Conservation (phyloP, 2,888 invertebrate genomes). For the Merodon equestris region DNA sequence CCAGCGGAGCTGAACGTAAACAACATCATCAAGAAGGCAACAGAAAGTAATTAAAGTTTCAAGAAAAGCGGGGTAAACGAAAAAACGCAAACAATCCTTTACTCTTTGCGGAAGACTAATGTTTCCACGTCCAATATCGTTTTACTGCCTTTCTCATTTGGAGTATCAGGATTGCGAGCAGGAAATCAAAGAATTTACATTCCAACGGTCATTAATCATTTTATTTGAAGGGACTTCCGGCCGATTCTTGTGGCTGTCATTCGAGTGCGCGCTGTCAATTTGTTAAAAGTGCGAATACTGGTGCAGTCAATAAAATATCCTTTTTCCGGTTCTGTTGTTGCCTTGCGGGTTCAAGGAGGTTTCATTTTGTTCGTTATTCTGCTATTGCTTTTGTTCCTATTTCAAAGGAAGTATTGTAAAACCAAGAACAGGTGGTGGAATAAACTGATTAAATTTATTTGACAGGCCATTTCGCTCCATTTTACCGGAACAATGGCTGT, state of each 20-base stretch:
- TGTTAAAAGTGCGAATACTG: constrained; percentile 53
- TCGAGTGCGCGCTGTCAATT: constrained; percentile 57
- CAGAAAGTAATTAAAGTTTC: constrained; percentile 66
- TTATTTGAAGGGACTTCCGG: constrained; percentile 10
- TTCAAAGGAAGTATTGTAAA: too few species aligned
- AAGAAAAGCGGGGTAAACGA: too few species aligned
- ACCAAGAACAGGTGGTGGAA: constrained; percentile 45
- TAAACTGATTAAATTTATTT: constrained; percentile 57
- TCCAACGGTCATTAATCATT: constrained; percentile 56
- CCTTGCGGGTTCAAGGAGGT: too few species aligned
- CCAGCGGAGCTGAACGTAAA: constrained; percentile 30
- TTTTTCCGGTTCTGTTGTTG: neutral
- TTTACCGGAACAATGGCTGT: neutral
- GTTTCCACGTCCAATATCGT: neutral
- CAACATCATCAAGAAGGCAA: constrained; percentile 60
- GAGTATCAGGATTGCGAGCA: constrained; percentile 29
- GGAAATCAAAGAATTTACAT: constrained; percentile 51
- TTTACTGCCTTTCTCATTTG: constrained; percentile 6
- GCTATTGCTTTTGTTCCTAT: constrained; percentile 5
- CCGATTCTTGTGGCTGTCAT: constrained; percentile 40
- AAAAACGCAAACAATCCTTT: constrained; percentile 20
- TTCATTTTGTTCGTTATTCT: too few species aligned
- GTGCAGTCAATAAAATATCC: constrained; percentile 50
- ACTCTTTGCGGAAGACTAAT: neutral
- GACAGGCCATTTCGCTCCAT: constrained; percentile 11